Percentiles rank a stretch among this genome's conserved stretches.
These are phyloP conservation scores for Martes martes DNA, from an alignment of 2,113 vertebrate species.

Conservation along the genomic window DNA sequence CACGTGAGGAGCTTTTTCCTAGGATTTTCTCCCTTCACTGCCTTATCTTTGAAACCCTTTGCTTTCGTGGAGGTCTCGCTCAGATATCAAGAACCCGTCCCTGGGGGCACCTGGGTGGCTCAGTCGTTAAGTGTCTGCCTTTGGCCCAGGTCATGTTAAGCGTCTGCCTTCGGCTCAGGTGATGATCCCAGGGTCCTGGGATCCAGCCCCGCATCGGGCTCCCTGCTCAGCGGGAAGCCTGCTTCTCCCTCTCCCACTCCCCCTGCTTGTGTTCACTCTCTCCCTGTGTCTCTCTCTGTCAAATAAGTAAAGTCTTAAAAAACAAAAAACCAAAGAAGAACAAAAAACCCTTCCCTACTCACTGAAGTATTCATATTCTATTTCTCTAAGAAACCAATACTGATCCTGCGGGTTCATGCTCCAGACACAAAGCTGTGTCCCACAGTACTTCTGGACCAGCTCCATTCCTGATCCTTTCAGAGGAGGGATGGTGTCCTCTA, in stretches of 20 bases:
- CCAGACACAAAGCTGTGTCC: not conserved
- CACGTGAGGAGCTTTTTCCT: not conserved
- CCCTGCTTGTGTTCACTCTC: too few relatives aligned
- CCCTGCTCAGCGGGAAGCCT: too few relatives aligned
- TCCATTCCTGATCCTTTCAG: not conserved
- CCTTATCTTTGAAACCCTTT: too few relatives aligned
- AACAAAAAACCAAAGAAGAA: not conserved
- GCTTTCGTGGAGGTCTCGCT: not conserved
- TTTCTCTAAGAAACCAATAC: not conserved
- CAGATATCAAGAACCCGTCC: not conserved
- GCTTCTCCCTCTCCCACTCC: too few relatives aligned
- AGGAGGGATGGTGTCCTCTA: too few relatives aligned
- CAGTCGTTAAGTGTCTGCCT: too few relatives aligned
- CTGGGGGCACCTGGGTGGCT: not conserved
- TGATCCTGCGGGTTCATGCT: not conserved
- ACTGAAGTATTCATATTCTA: rapidly evolving
- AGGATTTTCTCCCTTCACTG: not conserved
- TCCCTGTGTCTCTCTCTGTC: too few relatives aligned
- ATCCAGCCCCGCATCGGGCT: too few relatives aligned
- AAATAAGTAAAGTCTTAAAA: too few relatives aligned
- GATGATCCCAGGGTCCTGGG: too few relatives aligned
- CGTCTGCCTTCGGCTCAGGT: too few relatives aligned
- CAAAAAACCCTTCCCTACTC: not conserved
- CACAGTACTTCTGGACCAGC: rapidly evolving
- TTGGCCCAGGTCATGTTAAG: too few relatives aligned